Evolutionary conservation across 2,888 invertebrate genomes (phyloP).

Genomic region (Dryococelus australis): DNA sequence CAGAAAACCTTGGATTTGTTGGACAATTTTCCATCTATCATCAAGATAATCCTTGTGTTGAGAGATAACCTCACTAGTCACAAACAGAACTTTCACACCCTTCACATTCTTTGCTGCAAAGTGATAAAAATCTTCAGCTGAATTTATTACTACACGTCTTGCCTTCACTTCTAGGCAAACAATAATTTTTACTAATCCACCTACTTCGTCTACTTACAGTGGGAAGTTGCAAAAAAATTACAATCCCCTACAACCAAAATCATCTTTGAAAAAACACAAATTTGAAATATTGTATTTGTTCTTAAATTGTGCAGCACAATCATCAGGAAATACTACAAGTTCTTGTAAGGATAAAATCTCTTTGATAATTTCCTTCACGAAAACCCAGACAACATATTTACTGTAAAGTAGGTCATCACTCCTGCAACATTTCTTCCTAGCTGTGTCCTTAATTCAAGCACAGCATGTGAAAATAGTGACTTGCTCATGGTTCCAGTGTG

Average conservation of each 20-base stretch:
- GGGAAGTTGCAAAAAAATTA: constrained; percentile 20
- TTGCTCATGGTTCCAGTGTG: no score
- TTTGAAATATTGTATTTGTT: constrained; percentile 3
- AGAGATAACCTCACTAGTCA: background rate
- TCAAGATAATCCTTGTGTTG: background rate
- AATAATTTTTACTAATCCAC: constrained; percentile 18
- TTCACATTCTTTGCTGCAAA: constrained; percentile 5
- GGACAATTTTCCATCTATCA: background rate
- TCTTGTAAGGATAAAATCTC: no score
- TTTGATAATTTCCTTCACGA: no score
- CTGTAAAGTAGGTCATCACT: no score
- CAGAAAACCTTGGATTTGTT: background rate
- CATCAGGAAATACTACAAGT: constrained; percentile 20
- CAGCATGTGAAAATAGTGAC: no score
- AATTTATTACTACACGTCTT: background rate
- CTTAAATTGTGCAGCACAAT: background rate
- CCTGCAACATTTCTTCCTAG: background rate
- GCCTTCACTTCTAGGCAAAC: background rate
- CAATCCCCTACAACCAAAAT: background rate
- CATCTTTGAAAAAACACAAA: background rate
- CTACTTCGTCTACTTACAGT: background rate
- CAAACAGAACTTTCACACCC: background rate
- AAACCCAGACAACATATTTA: no score
- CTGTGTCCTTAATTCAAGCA: no score
- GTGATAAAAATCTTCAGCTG: background rate